A percentile compares a stretch with the other conserved stretches of the same genome.
Conservation (phyloP, 2,113 vertebrate genomes). For the Serinus canaria region DNA sequence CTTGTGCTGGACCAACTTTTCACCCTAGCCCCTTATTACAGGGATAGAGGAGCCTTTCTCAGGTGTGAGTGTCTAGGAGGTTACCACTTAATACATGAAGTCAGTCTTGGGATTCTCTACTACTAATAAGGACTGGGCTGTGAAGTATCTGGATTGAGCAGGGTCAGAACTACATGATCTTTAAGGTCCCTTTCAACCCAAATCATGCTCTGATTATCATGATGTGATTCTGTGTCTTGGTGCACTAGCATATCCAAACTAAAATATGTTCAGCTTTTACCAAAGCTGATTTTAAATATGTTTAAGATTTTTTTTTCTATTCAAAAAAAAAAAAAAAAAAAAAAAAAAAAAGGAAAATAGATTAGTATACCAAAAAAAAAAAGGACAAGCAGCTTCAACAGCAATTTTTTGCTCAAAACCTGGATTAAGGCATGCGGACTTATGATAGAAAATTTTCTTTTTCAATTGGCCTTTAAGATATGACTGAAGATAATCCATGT, state of each 20-base stretch:
- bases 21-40: neutral
- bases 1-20: neutral
- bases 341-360: neutral
- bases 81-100: neutral
- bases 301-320: neutral
- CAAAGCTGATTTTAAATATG: neutral
- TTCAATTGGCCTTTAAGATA: neutral
- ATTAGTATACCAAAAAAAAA: neutral
- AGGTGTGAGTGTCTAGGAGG: neutral
- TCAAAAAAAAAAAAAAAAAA: neutral
- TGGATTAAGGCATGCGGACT: neutral
- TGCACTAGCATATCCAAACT: neutral
- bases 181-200: neutral
- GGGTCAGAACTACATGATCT: neutral
- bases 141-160: neutral
- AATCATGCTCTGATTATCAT: neutral
- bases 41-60: neutral
- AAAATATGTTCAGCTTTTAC: neutral
- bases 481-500: neutral
- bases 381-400: neutral
- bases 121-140: neutral
- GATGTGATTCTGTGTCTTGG: neutral
- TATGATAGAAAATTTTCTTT: neutral
- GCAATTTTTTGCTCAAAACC: neutral
- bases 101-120: neutral